Evolutionary conservation across 2,888 invertebrate genomes (phyloP), one percentile per base, ranked within the genome.

Genomic region (Drosophila monieri): DNA sequence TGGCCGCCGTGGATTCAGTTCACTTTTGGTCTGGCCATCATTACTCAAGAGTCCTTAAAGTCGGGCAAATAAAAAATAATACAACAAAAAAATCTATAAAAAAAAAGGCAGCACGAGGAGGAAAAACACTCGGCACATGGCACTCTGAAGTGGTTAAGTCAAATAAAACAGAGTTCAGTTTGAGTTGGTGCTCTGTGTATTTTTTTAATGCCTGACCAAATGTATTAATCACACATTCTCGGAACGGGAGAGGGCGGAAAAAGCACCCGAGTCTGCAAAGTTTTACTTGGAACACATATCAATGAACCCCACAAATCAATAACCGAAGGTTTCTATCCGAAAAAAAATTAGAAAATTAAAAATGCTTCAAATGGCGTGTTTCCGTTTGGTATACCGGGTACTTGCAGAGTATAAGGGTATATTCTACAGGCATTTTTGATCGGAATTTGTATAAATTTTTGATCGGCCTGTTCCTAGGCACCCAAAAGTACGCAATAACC

Each of bases 1-100:
- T 25, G 43, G 30, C 48, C 52, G 25, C 51, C 46, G 61, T 61
- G 47, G 47, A 64, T 62, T 69, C 46, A 55, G 65, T 47, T 55
- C 61, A 57, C 78, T 65, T 57, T 77, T 61, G 86, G 74, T 81
- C 78, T 80, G 81, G 85, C 86, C 86, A 83, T 83, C 83, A 83
- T 83, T 83, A 88, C 80, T 83, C 83, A 83, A 83, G 83, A 80
- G 88, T 88, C 88, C 83, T 83, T 84, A 83, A 74, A 80, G 78
- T 75, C 68, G 58, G 60, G 52, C 52, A 76, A 85, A 80, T 78
- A 73, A 87, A 87, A 80, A 64, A 66, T 66, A 64, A 66, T 77
- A 75, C 56, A 47, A 67, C 52, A 51, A 78, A 76, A 69, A 47
- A 54, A 61, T 35, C n/a, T 35, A 35, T 35, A 53, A 56, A 47